Conservation (phyloP, 1,140 invertebrate genomes). For the Sycophila sp. region DNA sequence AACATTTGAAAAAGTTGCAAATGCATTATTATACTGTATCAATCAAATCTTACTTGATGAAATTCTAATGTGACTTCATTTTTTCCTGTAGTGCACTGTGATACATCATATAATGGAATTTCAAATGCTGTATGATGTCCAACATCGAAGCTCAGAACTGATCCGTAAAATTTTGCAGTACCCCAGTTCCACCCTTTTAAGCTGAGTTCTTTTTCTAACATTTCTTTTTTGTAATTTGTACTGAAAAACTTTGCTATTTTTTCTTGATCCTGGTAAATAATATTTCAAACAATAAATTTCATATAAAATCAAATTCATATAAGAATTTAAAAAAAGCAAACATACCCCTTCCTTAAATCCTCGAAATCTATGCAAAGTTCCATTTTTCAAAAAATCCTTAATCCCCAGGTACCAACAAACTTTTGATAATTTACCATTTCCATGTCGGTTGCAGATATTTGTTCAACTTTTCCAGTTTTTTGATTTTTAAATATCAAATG, state of each 20-base stretch:
- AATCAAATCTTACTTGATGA: conserved; percentile 77
- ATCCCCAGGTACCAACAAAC: conserved; percentile 87
- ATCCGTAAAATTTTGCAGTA: conserved; percentile 92
- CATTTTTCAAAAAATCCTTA: conserved; percentile 94
- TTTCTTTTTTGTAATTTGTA: conserved; percentile 83
- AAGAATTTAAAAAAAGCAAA: conserved; percentile 26
- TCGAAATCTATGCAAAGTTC: conserved; percentile 88
- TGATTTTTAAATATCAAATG: conserved; percentile 94
- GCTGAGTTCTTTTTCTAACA: conserved; percentile 91
- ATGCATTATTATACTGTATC: not conserved
- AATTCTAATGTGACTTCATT: conserved; percentile 99
- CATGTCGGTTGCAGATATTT: conserved; percentile 85
- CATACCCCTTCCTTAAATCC: conserved; percentile 93
- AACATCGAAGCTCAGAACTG: conserved; percentile 92
- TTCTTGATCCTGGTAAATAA: conserved; percentile 75
- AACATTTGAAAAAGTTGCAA: no score
- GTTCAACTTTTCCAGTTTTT: conserved; percentile 96
- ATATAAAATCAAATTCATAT: not conserved
- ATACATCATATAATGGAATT: conserved; percentile 95
- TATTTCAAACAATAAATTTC: conserved; percentile 29
- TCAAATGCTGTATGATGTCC: conserved; percentile 93
- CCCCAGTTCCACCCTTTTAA: conserved; percentile 99
- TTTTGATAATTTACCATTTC: conserved; percentile 93
- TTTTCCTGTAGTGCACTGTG: conserved; percentile 95
- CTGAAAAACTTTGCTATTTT: conserved; percentile 89